A percentile compares a stretch with the other conserved stretches of the same genome.
Conservation (phyloP, 2,888 invertebrate genomes). For the Euplexia lucipara region DNA sequence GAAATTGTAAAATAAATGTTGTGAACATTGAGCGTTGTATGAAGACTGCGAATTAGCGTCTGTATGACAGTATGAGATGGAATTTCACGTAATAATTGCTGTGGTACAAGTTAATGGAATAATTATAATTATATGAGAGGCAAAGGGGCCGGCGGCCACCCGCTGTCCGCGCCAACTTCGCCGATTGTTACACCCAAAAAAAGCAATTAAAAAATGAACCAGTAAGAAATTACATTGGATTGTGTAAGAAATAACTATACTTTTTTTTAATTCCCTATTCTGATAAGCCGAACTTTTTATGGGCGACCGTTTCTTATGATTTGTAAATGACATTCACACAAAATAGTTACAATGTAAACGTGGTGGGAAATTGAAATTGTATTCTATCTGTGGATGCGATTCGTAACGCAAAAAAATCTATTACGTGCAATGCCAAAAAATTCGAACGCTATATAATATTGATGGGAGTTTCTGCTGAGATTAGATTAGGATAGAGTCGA, state of each 20-base stretch:
- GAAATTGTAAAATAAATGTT: constrained; percentile 40
- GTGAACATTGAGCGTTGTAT: constrained; percentile 38
- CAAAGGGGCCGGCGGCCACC: constrained; percentile 88
- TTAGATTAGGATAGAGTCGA: constrained; percentile 51
- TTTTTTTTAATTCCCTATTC: constrained; percentile 70
- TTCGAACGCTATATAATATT: constrained; percentile 44
- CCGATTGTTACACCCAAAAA: constrained; percentile 87
- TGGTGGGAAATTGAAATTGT: constrained; percentile 79
- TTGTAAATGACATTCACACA: constrained; percentile 78
- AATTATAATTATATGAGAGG: constrained; percentile 88
- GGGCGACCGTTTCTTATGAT: constrained; percentile 75
- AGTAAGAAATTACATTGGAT: constrained; percentile 81
- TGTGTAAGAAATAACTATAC: constrained; percentile 75
- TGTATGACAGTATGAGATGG: constrained; percentile 75
- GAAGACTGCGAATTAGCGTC: constrained; percentile 64
- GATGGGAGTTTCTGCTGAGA: constrained; percentile 52
- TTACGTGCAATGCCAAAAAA: constrained; percentile 65
- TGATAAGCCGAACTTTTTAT: constrained; percentile 73
- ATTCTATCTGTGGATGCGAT: constrained; percentile 67
- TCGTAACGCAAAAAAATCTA: constrained; percentile 71
- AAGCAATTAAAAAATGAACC: constrained; percentile 88
- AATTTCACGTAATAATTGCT: constrained; percentile 85
- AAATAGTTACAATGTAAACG: constrained; percentile 74
- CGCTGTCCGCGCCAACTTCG: constrained; percentile 82
- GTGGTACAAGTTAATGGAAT: constrained; percentile 88